Evolutionary conservation across 2,113 vertebrate species (phyloP), one percentile per base, ranked within the genome.

Genomic region (Pangasianodon gigas): DNA sequence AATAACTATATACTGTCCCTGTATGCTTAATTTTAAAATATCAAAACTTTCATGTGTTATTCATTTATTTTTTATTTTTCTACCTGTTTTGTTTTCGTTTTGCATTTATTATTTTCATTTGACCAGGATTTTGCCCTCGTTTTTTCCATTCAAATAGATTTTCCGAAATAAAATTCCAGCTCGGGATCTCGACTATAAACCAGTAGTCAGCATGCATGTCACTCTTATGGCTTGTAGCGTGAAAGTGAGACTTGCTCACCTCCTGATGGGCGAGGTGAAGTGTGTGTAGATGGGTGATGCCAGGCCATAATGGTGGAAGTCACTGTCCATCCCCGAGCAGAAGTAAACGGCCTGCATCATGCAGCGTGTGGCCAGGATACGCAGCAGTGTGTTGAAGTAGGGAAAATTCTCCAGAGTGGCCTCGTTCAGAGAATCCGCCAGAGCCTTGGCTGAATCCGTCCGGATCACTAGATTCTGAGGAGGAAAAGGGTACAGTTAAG

Each of bases 311-410:
- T 99, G 98, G 95, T 97, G 97, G 92, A 99, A 99, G 92, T 99
- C 98, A 21, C 89, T 97, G 93, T 99, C 98, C 98, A 99, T 98
- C 88, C 98, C 98, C 0, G 98, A 99, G 93, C 98, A 99, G 93
- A 99, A 99, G 93, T 99, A 99, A 67, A 99, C 96, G 0, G 98
- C 98, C 93, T 99, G 98, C 98, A 99, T 99, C 98, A 99, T 99
- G 94, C 98, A 99, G 89, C 98, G 98, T 51, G 98, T 99, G 87
- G 98, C 93, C 92, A 99, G 93, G 94, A 99, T 99, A 88, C 98
- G 96, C 92, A 99, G 90, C 4, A 99, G 94, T 0, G 97, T 99
- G 91, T 99, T 99, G 48, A 99, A 96, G 91, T 99, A 99, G 0
- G 96, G 96, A 85, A 98, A 99, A 0, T 91, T 77, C 2, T 96